Base-by-base conservation (phyloP, 2,888 invertebrate species). In the Scelioninae gen. 1 region DNA sequence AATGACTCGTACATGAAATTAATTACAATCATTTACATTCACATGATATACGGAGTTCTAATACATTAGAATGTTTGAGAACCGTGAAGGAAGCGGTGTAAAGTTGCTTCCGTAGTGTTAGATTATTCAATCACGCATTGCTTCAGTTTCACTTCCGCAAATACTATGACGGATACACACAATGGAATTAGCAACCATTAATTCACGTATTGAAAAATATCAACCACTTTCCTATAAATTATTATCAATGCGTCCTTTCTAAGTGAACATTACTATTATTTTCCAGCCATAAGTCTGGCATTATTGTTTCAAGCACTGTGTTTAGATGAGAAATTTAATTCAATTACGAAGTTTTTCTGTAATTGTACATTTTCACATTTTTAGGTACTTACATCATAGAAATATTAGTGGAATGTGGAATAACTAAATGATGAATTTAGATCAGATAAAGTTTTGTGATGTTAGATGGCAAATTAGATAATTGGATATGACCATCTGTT, bases 61-160 rank as follows among this genome's bases (percentile, higher is more conserved):
- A 8, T 47, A 16, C 43, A 11, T 23, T 40, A 11, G 32, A 65
- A 53, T 56, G 65, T 58, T 65, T 78, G 71, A 78, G 72, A 79
- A 79, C 53, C 79, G 65, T 72, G 72, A 66, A 72, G 72, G 79
- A 79, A 79, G 51, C 65, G 15, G 47, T 43, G 15, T 6, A 47
- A 40, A 69, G 43, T 16, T 11, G 75, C 51, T 75, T 75, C 81
- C 69, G 62, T 56, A 58, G 49, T 29, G 56, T 60, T 76, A 16
- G 71, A 55, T 82, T 72, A 68, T 77, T 77, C 77, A 72, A 82
- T 82, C 82, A 82, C 62, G 82, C 82, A 56, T 82, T 76, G 76
- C 82, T 82, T 77, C 77, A 60, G 11, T 71, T 82, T 82, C 75
- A 76, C 81, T 82, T 82, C 82, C 76, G 66, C 71, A 66, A 72